Evolutionary conservation across 2,113 vertebrate genomes (phyloP), one percentile per base, ranked within the genome.

Genomic region (Paraplagusia blochii): DNA sequence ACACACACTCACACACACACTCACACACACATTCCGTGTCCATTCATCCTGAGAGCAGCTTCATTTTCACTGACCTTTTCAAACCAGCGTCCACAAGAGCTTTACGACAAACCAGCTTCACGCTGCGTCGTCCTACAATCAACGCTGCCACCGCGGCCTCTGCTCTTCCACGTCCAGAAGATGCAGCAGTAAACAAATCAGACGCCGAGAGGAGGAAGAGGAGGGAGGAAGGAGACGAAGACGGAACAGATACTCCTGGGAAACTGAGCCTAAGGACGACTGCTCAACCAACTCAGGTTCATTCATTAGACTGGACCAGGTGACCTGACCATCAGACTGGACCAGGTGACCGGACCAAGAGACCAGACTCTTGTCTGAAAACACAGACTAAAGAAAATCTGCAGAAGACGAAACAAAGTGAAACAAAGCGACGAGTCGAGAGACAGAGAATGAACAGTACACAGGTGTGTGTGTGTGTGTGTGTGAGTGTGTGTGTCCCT

Each of bases 1-100:
- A 44, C 11, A 58, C 60, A 63, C n/a, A n/a, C n/a, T n/a, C n/a
- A 44, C 11, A 58, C 60, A 29, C 22, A 29, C 22, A 29, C 22
- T 4, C 22, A 29, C 22, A 29, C 22, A 29, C 22, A 29, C 22
- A 4, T 6, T 29, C 65, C 47, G 18, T 11, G 51, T 67, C 74
- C 53, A 82, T 80, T 79, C 70, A 67, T 80, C 53, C 63, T 72
- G 19, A 73, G 69, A 46, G 61, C 49, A 70, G 69, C 72, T 74
- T 81, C 83, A 80, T 77, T 77, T 80, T 64, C 77, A 36, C 34
- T 88, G 87, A 88, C 83, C 85, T 88, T 88, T 87, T 88, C 78
- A 82, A 73, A 67, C 62, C 44, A 78, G 78, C 82, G 68, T 77
- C 70, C 70, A 66, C 68, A 68, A 68, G 65, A 80, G 74, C 80